These are phyloP conservation scores for Catocala sponsa DNA, from an alignment of 2,888 invertebrate genomes.

Conservation along the genomic window DNA sequence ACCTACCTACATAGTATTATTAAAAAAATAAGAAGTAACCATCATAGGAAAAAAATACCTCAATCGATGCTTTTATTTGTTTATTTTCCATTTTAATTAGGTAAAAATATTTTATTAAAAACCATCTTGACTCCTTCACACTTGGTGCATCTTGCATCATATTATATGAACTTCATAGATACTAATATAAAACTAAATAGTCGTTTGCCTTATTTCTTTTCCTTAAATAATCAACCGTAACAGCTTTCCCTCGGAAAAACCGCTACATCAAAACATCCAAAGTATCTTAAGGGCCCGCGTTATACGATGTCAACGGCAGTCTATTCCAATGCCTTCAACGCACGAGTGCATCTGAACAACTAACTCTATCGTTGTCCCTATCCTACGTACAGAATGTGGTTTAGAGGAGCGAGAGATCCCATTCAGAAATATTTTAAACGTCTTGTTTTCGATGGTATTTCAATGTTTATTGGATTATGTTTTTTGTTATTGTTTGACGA, in stretches of 20 bases:
- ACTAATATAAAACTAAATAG: too few species aligned
- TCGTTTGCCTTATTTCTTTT: too few species aligned
- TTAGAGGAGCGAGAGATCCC: slow-evolving; percentile 32
- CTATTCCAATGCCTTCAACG: slow-evolving; percentile 60
- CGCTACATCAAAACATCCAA: slow-evolving; percentile 44
- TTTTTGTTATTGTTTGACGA: slow-evolving; percentile 34
- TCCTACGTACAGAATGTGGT: slow-evolving; percentile 19
- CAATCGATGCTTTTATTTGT: too few species aligned
- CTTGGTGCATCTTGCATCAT: too few species aligned
- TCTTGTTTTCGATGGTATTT: slow-evolving; percentile 38
- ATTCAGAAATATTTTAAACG: slow-evolving; percentile 51
- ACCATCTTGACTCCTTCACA: too few species aligned
- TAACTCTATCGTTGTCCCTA: slow-evolving; percentile 35
- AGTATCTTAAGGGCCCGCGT: slow-evolving; percentile 40
- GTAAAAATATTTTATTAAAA: too few species aligned
- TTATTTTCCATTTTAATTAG: too few species aligned
- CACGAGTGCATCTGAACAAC: slow-evolving; percentile 58
- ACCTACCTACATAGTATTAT: too few species aligned
- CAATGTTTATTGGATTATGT: slow-evolving; percentile 48
- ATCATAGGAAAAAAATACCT: too few species aligned
- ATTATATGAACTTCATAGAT: too few species aligned
- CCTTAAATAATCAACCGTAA: too few species aligned
- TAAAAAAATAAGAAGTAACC: too few species aligned
- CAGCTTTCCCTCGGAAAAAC: slow-evolving; percentile 32
- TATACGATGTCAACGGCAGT: slow-evolving; percentile 46